phyloP scores from a whole-genome alignment of 2,797 vertebrate species.

The Siniperca obscura region DNA sequence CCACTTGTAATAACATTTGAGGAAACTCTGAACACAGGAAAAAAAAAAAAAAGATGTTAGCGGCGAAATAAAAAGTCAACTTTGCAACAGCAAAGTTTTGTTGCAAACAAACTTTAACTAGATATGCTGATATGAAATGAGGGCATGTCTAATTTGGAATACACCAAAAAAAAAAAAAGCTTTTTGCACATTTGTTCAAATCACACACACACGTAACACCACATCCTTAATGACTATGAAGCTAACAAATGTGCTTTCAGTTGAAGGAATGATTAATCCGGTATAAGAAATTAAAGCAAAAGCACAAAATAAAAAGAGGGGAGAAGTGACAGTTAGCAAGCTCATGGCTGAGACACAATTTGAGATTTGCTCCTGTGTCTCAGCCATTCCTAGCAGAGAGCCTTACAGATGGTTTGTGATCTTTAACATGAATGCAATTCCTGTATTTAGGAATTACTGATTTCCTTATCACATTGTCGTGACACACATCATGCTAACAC shows the following conservation, averaged over 20 bases:
- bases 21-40: neutral
- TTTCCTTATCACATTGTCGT: constrained; percentile 36
- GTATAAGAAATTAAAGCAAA: constrained; percentile 49
- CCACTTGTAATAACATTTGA: neutral
- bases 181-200: constrained; percentile 29
- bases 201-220: constrained; percentile 1
- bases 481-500: constrained; percentile 42
- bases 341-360: constrained; percentile 5
- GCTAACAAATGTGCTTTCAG: constrained; percentile 32
- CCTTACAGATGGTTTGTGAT: neutral
- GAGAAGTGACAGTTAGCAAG: constrained; percentile 7
- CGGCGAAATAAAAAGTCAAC: constrained; percentile 22
- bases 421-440: constrained; percentile 15
- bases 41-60: neutral
- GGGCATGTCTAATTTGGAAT: constrained; percentile 29
- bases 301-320: constrained; percentile 55
- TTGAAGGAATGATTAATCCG: constrained; percentile 54
- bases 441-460: constrained; percentile 25
- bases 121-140: constrained; percentile 15
- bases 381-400: constrained; percentile 1
- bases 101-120: constrained; percentile 25
- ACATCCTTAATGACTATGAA: neutral
- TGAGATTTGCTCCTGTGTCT: constrained; percentile 9
- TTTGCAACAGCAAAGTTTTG: constrained; percentile 2
- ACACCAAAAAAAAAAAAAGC: neutral